Conservation (phyloP, 2,888 invertebrate genomes). For the Therioaphis trifolii region DNA sequence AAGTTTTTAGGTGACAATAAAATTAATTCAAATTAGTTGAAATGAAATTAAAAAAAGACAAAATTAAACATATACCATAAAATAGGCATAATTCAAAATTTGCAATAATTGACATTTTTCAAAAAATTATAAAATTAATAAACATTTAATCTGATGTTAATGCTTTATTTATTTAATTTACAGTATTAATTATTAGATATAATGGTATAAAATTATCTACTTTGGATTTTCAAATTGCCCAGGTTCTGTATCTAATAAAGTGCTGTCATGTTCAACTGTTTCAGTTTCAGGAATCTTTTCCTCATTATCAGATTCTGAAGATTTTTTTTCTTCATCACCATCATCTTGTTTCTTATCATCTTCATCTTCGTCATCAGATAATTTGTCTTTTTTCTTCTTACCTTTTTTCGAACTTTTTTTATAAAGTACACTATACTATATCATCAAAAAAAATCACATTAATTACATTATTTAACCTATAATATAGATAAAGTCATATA, state of each 20-base stretch:
- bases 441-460: not conserved
- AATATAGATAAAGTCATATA: not conserved
- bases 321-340: slow-evolving; percentile 64
- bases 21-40: not conserved
- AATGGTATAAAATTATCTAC: slow-evolving; percentile 35
- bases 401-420: slow-evolving; percentile 61
- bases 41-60: too few species aligned
- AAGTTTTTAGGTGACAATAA: too few species aligned
- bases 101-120: not conserved
- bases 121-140: not conserved
- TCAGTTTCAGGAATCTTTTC: slow-evolving; percentile 63
- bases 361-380: slow-evolving; percentile 73
- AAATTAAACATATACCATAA: too few species aligned
- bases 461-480: slow-evolving; percentile 64
- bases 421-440: slow-evolving; percentile 56
- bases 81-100: too few species aligned
- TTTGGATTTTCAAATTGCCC: slow-evolving; percentile 55
- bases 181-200: not conserved
- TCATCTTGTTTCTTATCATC: slow-evolving; percentile 65
- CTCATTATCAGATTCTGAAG: slow-evolving; percentile 64
- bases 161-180: not conserved
- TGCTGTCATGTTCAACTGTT: slow-evolving; percentile 40
- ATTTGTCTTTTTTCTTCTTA: slow-evolving; percentile 82
- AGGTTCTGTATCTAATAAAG: slow-evolving; percentile 29
- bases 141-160: not conserved